A percentile compares a stretch with the other conserved stretches of the same genome.
These are phyloP conservation scores for Calyptommatus sinebrachiatus DNA, from an alignment of 2,113 vertebrate species.

Conservation along the genomic window DNA sequence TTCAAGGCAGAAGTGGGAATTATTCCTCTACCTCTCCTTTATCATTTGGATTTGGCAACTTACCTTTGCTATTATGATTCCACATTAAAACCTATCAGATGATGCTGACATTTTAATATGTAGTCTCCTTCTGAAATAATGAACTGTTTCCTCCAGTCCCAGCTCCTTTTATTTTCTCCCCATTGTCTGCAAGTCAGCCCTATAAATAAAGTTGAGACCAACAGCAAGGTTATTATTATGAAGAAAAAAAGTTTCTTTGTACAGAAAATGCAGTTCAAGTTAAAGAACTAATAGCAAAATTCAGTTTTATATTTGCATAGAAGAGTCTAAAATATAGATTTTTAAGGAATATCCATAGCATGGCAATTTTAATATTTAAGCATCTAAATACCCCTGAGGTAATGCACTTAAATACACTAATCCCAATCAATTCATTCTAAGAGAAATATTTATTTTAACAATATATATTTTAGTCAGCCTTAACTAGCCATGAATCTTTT, in stretches of 20 bases:
- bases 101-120: conserved; percentile 31
- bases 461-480: too few species aligned
- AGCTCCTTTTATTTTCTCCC: background rate
- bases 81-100: conserved; percentile 18
- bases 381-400: too few species aligned
- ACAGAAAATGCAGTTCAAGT: background rate
- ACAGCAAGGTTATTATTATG: background rate
- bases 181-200: background rate
- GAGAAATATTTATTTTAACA: too few species aligned
- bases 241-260: background rate
- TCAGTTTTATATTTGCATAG: background rate
- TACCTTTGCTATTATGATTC: conserved; percentile 15
- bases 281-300: background rate
- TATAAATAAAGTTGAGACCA: conserved; percentile 9
- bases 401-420: too few species aligned
- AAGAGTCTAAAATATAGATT: background rate
- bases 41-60: conserved; percentile 10
- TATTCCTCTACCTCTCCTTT: background rate
- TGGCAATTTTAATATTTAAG: too few species aligned
- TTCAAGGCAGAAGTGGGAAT: conserved; percentile 15
- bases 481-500: too few species aligned
- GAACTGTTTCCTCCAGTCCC: background rate
- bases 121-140: conserved; percentile 14
- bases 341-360: too few species aligned
- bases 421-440: too few species aligned